Base-by-base conservation (phyloP, 1,140 invertebrate species). In the Andrena cerasifolii region DNA sequence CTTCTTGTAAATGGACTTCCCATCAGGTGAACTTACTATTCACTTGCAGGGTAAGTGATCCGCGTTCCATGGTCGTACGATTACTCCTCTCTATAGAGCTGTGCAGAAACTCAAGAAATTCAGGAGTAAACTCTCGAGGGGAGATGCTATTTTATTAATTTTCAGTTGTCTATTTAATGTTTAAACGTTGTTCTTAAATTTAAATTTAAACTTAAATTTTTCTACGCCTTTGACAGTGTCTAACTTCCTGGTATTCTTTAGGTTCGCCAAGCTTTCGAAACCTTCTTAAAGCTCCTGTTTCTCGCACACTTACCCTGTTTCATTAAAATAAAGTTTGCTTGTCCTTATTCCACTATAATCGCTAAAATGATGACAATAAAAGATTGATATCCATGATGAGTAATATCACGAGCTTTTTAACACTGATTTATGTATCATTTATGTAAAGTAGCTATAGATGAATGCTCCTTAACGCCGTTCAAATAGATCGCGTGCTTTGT, bases 361-460 rank as follows among this genome's bases (percentile, higher is more conserved):
- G 5, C 45, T 3, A 10, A 65, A 36, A 85, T 89, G 85, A 90
- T 90, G 88, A 85, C 75, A 59, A 58, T 53, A 45, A 56, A 66
- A 36, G n/a, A 68, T 82, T 87, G 87, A 90, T 68, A 81, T 79
- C 61, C 53, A 59, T 89, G 86, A 89, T 80, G 62, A 61, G 56
- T 45, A 45, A 63, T 76, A 79, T 83, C 73, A 79, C 54, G 89
- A 90, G 90, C 90, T 91, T 91, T 91, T 91, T 91, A 90, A 91
- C 88, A 83, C 90, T 91, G 89, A 91, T 62, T 24, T 61, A 36
- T 40, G 4, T 7, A 47, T 61, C 26, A 33, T 40, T 59, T 24
- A 47, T 7, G 18, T 73, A 61, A 21, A 53, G 28, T 31, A 28
- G n/a, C n/a, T n/a, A 3, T 2, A 14, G 2, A 3, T 7, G 0